These are phyloP conservation scores for zebrafish (Danio rerio) DNA, from an alignment of 2,113 vertebrate species.

Conservation along the genomic window GRCz12tu NC_133192.1:22982001-22982500, in stretches of 20 bases:
- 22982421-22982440: too few species aligned
- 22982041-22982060: not conserved
- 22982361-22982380: not conserved
- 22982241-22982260: slow-evolving; percentile 10
- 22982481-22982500: too few species aligned
- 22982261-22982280: not conserved
- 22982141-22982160: not conserved
- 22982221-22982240: not conserved
- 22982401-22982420: too few species aligned
- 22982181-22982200: not conserved
- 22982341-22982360: not conserved
- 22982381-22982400: not conserved
- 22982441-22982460: too few species aligned
- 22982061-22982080: not conserved
- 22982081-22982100: slow-evolving; percentile 5
- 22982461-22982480: too few species aligned
- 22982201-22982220: not conserved
- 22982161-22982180: slow-evolving; percentile 7
- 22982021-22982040: not conserved
- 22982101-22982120: not conserved
- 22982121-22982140: not conserved
- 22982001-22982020: too few species aligned
- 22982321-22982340: not conserved
- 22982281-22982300: not conserved
- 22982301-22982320: not conserved